Conservation (phyloP, 2,797 vertebrate species). For the Danio choprae region DNA sequence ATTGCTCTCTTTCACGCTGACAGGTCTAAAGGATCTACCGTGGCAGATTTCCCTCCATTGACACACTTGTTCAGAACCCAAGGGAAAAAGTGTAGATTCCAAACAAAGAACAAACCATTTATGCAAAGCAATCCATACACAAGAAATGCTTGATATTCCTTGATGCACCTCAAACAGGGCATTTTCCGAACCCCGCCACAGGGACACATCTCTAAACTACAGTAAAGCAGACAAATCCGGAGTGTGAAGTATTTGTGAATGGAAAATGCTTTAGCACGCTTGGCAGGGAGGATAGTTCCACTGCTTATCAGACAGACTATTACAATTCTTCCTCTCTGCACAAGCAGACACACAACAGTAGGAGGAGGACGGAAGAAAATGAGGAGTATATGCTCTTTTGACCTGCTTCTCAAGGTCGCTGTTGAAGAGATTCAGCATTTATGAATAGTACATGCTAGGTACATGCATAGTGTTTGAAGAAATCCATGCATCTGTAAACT, state of each 20-base stretch:
- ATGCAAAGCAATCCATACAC: not conserved
- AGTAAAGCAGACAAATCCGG: constrained; percentile 49
- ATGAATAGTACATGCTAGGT: not conserved
- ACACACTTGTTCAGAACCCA: not conserved
- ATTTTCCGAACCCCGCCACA: constrained; percentile 25
- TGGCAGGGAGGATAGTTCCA: constrained; percentile 61
- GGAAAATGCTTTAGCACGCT: constrained; percentile 74
- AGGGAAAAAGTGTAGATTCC: not conserved
- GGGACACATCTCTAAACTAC: constrained; percentile 7
- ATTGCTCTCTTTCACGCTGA: constrained; percentile 17
- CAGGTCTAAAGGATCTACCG: constrained; percentile 7
- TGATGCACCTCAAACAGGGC: not conserved
- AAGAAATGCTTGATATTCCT: not conserved
- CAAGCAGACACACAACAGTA: constrained; percentile 28
- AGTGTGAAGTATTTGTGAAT: constrained; percentile 78
- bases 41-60: constrained; percentile 3
- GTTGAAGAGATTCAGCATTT: not conserved
- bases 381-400: constrained; percentile 47
- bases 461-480: not conserved
- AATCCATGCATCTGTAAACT: constrained; percentile 25
- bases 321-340: constrained; percentile 18
- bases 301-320: constrained; percentile 40
- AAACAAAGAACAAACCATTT: not conserved
- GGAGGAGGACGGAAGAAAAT: constrained; percentile 7
- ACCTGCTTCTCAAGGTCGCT: constrained; percentile 60